Base-by-base conservation (phyloP, 1,140 invertebrate species). In the Protaetia brevitarsis region DNA sequence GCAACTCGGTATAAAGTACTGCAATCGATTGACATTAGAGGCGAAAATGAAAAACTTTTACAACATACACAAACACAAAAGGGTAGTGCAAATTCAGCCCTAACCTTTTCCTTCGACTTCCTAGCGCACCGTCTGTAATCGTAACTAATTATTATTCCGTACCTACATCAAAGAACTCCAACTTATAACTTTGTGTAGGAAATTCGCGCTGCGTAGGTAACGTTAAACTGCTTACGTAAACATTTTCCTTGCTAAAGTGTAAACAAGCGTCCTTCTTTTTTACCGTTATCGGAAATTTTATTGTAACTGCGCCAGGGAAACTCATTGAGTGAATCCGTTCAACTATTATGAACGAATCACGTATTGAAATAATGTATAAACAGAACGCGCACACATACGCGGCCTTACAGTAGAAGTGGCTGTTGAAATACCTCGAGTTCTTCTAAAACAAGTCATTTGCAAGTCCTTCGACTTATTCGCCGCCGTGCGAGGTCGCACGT, bases 321-420 rank as follows among this genome's bases (percentile, higher is more conserved):
- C 41, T 21, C 41, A 51, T 51, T 51, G 16, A 23, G 16, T 23
- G 41, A 51, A 51, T 21, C 41, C 41, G 26, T 51, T 51, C 41
- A 51, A 51, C 41, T 51, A 51, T 51, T 51, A 21, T 51, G 16
- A 51, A 10, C 7, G 26, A 51, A 51, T 51, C 41, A 16, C 37
- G 41, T 51, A 51, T 21, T 16, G 41, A 51, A 51, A 51, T 51
- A 7, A 51, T 51, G 41, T 51, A 51, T 51, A 51, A 51, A 51
- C 41, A 51, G 26, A 10, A 21, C 19, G 19, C 19, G 2, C 21
- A 51, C 19, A 51, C 41, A 34, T n/a, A 34, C 31, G 31, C 13
- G 8, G 31, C 41, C 26, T 21, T 51, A 21, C 8, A 13, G 34
- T 23, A 51, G 41, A 51, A 23, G 41, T 2, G 19, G 41, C 41